Base-by-base conservation (phyloP, 2,113 vertebrate species). In the Orientallactaga bullata region DNA sequence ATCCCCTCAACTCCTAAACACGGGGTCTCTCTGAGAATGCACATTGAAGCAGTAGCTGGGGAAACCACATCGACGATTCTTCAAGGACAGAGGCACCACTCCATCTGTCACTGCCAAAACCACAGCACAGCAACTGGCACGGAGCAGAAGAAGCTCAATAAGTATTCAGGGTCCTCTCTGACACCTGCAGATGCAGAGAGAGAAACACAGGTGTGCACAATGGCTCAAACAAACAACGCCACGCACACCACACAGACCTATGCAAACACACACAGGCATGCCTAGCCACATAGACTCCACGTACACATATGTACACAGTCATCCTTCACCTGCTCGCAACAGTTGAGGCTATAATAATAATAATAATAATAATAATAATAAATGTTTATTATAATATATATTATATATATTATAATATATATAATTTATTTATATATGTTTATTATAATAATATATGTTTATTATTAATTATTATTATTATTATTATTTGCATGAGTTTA, bases 241-340 rank as follows among this genome's bases (percentile, higher is more conserved):
- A 20, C 20, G 68, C 37, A 80, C 21, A 61, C 0, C 10, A 60
- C 13, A 85, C 17, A 65, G 10, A 73, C 0, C 85, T 20, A 60
- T 0, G 32, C 3, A 72, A 35, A n/a, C 39, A 72, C n/a, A 39
- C 21, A n/a, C 35, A 47, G 1, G 28, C 2, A 58, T 30, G 13
- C 18, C 9, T 15, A 2, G n/a, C 20, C 4, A 65, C 35, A 24
- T 5, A n/a, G 3, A 26, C 68, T 12, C 16, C 21, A 7, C 11
- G 1, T 2, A 15, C 0, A 2, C 0, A 2, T 18, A 32, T 6
- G 17, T 15, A 28, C 7, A 47, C 7, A 85, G 26, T 65, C 1
- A 32, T 0, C 72, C 85, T 79, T 61, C 60, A 60, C 32, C 81
- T 60, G 42, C 37, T 32, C 51, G 32, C 21, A 37, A 82, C 51